phyloP scores from a whole-genome alignment of 2,113 vertebrate species.

The Columba janthina region DNA sequence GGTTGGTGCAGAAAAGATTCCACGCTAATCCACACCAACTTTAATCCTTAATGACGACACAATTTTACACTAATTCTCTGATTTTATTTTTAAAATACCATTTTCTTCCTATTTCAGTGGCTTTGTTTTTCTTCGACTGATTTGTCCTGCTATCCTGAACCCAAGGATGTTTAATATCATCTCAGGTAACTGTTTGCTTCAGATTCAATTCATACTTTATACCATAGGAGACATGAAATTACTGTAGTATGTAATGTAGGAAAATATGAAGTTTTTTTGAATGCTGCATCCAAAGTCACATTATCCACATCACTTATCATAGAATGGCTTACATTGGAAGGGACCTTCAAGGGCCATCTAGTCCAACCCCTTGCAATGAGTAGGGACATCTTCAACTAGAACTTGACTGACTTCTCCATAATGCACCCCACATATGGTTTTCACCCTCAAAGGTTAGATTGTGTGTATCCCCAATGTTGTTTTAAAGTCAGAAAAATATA shows the following conservation, averaged over 20 bases:
- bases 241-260: background rate
- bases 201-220: background rate
- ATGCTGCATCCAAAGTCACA: too few relatives aligned
- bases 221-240: background rate
- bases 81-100: background rate
- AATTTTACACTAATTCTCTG: too few relatives aligned
- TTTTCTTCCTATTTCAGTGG: conserved; percentile 81
- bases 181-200: conserved; percentile 81
- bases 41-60: too few relatives aligned
- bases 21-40: too few relatives aligned
- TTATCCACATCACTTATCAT: background rate
- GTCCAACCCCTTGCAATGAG: too few relatives aligned
- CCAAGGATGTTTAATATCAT: conserved; percentile 99
- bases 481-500: background rate
- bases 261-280: background rate
- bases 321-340: too few relatives aligned
- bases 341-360: too few relatives aligned
- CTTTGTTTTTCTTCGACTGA: conserved; percentile 97
- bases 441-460: background rate
- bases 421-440: background rate
- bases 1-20: too few relatives aligned
- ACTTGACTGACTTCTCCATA: background rate
- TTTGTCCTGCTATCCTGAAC: conserved; percentile 97
- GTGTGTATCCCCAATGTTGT: background rate
- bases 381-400: too few relatives aligned